A percentile compares a stretch with the other conserved stretches of the same genome.
These are phyloP conservation scores for Calyptommatus sinebrachiatus DNA, from an alignment of 2,113 vertebrate genomes.

Conservation along the genomic window DNA sequence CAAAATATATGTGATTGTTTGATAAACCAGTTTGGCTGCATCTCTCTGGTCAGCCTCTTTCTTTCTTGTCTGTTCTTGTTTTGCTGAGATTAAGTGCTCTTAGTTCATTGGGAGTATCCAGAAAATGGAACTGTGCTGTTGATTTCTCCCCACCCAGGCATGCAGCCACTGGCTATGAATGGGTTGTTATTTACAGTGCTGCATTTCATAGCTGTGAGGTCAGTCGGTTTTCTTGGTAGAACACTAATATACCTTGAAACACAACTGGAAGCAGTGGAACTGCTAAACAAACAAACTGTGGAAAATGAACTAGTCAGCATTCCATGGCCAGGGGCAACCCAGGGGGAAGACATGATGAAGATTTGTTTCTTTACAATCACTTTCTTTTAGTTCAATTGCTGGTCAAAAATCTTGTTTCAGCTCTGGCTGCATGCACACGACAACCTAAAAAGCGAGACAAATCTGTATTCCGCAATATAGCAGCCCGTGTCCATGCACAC, in stretches of 20 bases:
- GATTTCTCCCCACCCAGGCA: conserved; percentile 44
- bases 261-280: background rate
- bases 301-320: conserved; percentile 11
- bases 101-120: conserved; percentile 57
- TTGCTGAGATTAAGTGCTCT: conserved; percentile 68
- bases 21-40: conserved; percentile 64
- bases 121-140: conserved; percentile 58
- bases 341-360: background rate
- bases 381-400: background rate
- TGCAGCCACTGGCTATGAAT: background rate
- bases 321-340: background rate
- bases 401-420: background rate
- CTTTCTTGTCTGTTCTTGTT: conserved; percentile 68
- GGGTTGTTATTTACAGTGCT: conserved; percentile 26
- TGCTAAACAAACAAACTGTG: conserved; percentile 6
- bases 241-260: conserved; percentile 37
- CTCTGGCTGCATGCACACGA: too few species aligned
- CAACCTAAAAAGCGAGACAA: too few species aligned
- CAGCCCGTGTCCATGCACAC: too few species aligned
- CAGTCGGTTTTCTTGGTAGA: conserved; percentile 28
- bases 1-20: conserved; percentile 43
- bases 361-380: background rate
- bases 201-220: conserved; percentile 42
- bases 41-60: conserved; percentile 57
- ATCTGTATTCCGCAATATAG: too few species aligned